Evolutionary conservation across 2,888 invertebrate genomes (phyloP), one percentile per base, ranked within the genome.

Genomic region (Tenthredo scrophulariae): DNA sequence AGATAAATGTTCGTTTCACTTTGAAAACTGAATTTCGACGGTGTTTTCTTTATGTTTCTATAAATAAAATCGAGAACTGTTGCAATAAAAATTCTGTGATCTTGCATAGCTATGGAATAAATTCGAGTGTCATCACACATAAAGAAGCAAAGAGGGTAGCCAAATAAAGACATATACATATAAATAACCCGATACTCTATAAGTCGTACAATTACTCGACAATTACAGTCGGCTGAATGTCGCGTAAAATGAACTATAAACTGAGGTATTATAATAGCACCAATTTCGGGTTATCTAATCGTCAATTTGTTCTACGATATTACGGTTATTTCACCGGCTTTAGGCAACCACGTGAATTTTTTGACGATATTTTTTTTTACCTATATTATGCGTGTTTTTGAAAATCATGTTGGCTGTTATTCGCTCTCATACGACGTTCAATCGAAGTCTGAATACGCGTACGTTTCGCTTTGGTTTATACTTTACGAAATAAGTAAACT

Each of bases 1-100:
- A 83, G 83, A 83, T 37, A 7, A 83, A 83, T 67, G 67, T 67
- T 26, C 26, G 26, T 22, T 43, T 43, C 58, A 37, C 79, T 79
- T 62, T 58, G 58, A 79, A 79, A 79, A 79, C 37, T 40, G 6
- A 37, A 37, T 37, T 37, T 18, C 29, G 1, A 46, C 62, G 37
- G 7, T 65, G 58, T 62, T 80, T 33, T 80, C n/a, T 80, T 80
- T 79, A n/a, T 82, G 9, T 54, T 54, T 79, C 33, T 79, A 79
- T 58, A 50, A 54, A 77, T 77, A 77, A 75, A 40, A 75, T 62
- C 26, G 62, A 26, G 62, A 62, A 26, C 7, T 13, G 22, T 26
- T 62, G 3, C 26, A 62, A 62, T 26, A 13, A 26, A 62, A 26
- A 10, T 62, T 46, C 22, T 62, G 2, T 26, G 2, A 22, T 26